Evolutionary conservation across 2,888 invertebrate genomes (phyloP).

Genomic region (Callimorpha dominula): DNA sequence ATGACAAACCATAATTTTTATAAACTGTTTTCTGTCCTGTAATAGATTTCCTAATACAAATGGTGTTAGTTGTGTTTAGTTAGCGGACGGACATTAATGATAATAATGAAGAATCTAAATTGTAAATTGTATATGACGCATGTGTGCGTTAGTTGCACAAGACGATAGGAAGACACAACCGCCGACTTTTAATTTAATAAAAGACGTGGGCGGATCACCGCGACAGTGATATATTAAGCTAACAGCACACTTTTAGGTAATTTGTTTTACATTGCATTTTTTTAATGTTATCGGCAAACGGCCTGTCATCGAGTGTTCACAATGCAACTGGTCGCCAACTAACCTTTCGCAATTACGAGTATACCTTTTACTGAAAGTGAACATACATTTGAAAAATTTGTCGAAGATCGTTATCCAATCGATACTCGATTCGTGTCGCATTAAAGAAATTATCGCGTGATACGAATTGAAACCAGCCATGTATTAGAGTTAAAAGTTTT

Average conservation of each 20-base stretch:
- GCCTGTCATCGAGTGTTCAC: conserved; percentile 28
- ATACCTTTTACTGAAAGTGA: conserved; percentile 33
- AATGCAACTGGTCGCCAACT: conserved; percentile 26
- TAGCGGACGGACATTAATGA: background rate
- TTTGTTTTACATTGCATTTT: conserved; percentile 29
- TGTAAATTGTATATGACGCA: conserved; percentile 38
- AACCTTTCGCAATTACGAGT: conserved; percentile 32
- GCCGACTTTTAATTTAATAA: conserved; percentile 46
- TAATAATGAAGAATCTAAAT: conserved; percentile 13
- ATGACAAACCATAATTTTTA: no score
- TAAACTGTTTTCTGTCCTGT: no score
- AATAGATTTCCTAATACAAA: background rate
- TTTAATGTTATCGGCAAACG: conserved; percentile 34
- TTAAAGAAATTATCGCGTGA: conserved; percentile 32
- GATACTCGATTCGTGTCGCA: conserved; percentile 29
- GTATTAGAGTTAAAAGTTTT: background rate
- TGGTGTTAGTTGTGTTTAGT: background rate
- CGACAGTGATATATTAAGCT: conserved; percentile 32
- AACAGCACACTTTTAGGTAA: conserved; percentile 30
- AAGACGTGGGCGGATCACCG: conserved; percentile 33
- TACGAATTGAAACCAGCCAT: conserved; percentile 1
- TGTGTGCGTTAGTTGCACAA: conserved; percentile 11
- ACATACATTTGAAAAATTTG: conserved; percentile 32
- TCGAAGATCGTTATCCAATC: conserved; percentile 36
- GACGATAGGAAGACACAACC: conserved; percentile 22